Evolutionary conservation across 2,113 vertebrate species (phyloP).

Genomic region (Procavia capensis): DNA sequence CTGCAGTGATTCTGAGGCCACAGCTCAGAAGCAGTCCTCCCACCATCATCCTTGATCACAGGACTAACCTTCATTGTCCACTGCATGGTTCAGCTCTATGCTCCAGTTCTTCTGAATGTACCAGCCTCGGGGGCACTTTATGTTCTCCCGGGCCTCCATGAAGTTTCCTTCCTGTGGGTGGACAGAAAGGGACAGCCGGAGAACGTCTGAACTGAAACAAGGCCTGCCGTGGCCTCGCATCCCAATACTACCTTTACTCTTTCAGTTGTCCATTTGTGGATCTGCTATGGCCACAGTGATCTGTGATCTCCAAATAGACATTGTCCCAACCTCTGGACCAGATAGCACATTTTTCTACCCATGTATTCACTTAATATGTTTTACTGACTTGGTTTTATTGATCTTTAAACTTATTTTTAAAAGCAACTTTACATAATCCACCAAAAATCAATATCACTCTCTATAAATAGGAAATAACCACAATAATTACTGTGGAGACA

Average conservation of each 20-base stretch:
- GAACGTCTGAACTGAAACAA: not conserved
- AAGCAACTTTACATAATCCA: not conserved
- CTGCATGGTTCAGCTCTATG: conserved; percentile 70
- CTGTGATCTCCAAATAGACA: not conserved
- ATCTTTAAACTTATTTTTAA: not conserved
- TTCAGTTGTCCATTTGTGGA: not conserved
- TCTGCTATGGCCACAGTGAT: rapidly evolving
- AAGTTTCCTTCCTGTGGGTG: conserved; percentile 70
- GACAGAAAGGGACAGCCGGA: not conserved
- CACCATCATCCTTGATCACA: rapidly evolving
- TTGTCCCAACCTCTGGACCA: not conserved
- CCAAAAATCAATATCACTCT: not conserved
- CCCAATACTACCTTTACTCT: not conserved
- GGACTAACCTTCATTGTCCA: conserved; percentile 83
- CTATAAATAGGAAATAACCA: not conserved
- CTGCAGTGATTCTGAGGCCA: not conserved
- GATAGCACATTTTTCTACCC: not conserved
- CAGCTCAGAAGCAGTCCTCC: not conserved
- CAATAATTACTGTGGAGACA: not conserved
- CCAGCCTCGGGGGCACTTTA: conserved; percentile 85
- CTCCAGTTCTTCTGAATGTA: conserved; percentile 77
- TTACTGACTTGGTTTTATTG: not conserved
- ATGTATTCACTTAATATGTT: not conserved
- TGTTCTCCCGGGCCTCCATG: conserved; percentile 62
- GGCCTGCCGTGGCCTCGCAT: not conserved